Percentiles rank a stretch among this genome's conserved stretches.
phyloP scores from a whole-genome alignment of 1,140 invertebrate genomes.

The Drosophila watanabei region DNA sequence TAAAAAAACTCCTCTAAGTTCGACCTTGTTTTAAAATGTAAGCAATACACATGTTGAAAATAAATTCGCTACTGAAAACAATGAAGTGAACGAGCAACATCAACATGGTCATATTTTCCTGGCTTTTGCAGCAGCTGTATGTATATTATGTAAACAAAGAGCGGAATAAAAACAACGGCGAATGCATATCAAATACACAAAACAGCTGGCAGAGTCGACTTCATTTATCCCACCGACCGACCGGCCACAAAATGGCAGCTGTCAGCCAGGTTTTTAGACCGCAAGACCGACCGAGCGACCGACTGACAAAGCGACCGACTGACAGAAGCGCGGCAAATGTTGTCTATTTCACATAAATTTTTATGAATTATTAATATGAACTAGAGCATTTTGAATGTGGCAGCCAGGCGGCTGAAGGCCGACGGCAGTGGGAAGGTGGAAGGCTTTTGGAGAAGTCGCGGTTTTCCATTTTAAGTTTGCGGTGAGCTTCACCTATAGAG shows the following conservation, averaged over 20 bases:
- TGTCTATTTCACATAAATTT: slow-evolving; percentile 77
- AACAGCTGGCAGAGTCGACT: slow-evolving; percentile 38
- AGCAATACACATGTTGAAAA: slow-evolving; percentile 12
- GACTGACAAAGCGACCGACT: background rate
- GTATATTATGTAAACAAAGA: slow-evolving; percentile 30
- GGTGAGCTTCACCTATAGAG: slow-evolving; percentile 19
- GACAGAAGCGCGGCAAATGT: slow-evolving; percentile 33
- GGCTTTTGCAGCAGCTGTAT: slow-evolving; percentile 39
- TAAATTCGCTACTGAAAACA: slow-evolving; percentile 24
- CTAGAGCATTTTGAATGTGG: slow-evolving; percentile 62
- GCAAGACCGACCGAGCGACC: background rate
- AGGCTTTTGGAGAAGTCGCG: slow-evolving; percentile 15
- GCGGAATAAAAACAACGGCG: slow-evolving; percentile 30
- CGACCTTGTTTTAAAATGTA: slow-evolving; percentile 15
- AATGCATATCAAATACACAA: slow-evolving; percentile 34
- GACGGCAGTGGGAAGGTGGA: slow-evolving; percentile 1
- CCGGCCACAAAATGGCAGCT: slow-evolving; percentile 27
- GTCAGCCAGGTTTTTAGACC: slow-evolving; percentile 38
- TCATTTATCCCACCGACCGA: slow-evolving; percentile 22
- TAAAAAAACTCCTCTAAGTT: background rate
- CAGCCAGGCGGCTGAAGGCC: background rate
- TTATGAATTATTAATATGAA: slow-evolving; percentile 81
- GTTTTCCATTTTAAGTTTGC: slow-evolving; percentile 54
- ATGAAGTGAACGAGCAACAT: slow-evolving; percentile 17
- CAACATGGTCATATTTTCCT: slow-evolving; percentile 5